Evolutionary conservation across 2,797 vertebrate genomes (phyloP).

Genomic region (Paramormyrops hopkinsi): DNA sequence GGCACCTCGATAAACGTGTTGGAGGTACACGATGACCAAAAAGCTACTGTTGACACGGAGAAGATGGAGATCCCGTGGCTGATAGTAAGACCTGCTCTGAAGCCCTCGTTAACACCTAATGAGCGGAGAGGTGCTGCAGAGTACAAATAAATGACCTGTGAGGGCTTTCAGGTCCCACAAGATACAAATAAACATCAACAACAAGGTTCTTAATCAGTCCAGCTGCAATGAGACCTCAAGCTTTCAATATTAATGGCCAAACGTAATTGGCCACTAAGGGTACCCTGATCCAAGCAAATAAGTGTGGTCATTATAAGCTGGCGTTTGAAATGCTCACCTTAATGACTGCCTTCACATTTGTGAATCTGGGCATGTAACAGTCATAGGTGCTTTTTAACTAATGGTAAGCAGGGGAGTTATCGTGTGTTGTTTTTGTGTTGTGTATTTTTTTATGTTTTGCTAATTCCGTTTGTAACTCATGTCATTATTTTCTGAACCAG

Average conservation of each 20-base stretch:
- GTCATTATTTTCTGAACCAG: background rate
- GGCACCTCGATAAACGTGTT: background rate
- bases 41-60: background rate
- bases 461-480: background rate
- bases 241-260: background rate
- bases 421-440: background rate
- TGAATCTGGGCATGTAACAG: background rate
- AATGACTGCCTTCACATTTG: background rate
- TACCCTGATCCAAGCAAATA: background rate
- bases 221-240: conserved; percentile 32
- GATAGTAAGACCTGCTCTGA: background rate
- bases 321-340: background rate
- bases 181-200: conserved; percentile 22
- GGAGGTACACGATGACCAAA: background rate
- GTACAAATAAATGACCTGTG: conserved; percentile 31
- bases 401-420: background rate
- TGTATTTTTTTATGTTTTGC: background rate
- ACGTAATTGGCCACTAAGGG: conserved; percentile 26
- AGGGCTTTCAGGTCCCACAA: conserved; percentile 14
- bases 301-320: conserved; percentile 7
- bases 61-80: background rate
- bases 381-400: background rate
- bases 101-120: conserved; percentile 10
- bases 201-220: conserved; percentile 15
- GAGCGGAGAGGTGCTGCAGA: background rate